These are phyloP conservation scores for Xenopus borealis DNA, from an alignment of 2,113 vertebrate species.

Conservation along the genomic window DNA sequence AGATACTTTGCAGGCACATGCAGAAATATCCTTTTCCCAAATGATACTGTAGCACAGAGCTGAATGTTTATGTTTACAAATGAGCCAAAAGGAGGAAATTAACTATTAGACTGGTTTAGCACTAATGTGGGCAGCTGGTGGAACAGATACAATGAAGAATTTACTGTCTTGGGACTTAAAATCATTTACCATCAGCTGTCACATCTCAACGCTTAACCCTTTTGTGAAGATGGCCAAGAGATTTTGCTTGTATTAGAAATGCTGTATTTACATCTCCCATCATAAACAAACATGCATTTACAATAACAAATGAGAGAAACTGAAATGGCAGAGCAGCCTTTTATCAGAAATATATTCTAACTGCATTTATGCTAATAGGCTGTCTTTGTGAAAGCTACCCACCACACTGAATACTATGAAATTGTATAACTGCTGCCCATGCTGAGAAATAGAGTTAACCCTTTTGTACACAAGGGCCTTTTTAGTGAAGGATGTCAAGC, in stretches of 20 bases:
- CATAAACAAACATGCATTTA: too few relatives aligned
- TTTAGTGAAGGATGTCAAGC: neutral
- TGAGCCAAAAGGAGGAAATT: neutral
- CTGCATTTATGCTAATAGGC: neutral
- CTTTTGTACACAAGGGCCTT: neutral
- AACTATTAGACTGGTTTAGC: slow-evolving; percentile 41
- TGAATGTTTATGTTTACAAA: neutral
- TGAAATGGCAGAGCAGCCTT: neutral
- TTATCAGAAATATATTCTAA: neutral
- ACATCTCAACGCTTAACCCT: neutral
- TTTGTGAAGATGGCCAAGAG: neutral
- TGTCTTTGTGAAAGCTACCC: neutral
- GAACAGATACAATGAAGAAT: slow-evolving; percentile 69
- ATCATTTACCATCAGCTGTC: slow-evolving; percentile 22
- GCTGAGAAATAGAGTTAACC: neutral
- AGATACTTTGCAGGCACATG: too few relatives aligned
- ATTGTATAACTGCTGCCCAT: neutral
- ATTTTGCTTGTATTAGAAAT: neutral
- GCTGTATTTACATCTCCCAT: too few relatives aligned
- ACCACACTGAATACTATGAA: neutral
- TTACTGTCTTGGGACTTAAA: slow-evolving; percentile 5
- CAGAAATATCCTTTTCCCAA: too few relatives aligned
- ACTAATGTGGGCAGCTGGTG: slow-evolving; percentile 51
- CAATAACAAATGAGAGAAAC: neutral
- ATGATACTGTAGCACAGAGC: too few relatives aligned